phyloP scores from a whole-genome alignment of 35 echinoderm and acorn worm genomes.

The Heliocidaris tuberculata region DNA sequence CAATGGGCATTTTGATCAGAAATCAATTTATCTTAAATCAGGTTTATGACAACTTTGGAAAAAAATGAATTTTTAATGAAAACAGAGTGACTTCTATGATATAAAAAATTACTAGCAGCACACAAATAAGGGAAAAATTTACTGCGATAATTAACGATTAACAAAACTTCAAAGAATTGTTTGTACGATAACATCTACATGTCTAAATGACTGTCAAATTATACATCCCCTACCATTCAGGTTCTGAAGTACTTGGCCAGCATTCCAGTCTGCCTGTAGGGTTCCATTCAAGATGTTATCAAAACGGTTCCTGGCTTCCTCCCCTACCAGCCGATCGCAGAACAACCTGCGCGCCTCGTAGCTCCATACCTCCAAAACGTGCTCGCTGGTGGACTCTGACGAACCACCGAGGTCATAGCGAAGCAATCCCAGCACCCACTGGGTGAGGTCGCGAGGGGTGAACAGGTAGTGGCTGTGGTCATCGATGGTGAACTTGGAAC shows the following conservation, averaged over 20 bases:
- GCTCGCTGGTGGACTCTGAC: constrained; percentile 77
- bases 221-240: constrained; percentile 50
- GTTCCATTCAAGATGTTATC: constrained; percentile 81
- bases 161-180: too few relatives aligned
- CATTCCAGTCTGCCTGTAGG: constrained; percentile 94
- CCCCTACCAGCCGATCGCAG: constrained; percentile 84
- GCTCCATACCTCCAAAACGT: constrained; percentile 91
- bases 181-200: too few relatives aligned
- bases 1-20: too few relatives aligned
- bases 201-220: too few relatives aligned
- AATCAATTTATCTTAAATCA: too few relatives aligned
- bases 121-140: too few relatives aligned
- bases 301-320: constrained; percentile 77
- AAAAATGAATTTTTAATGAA: too few relatives aligned
- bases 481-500: constrained; percentile 85
- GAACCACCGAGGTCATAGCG: constrained; percentile 86
- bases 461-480: constrained; percentile 99
- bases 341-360: constrained; percentile 91
- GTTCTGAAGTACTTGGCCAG: constrained; percentile 87
- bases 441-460: constrained; percentile 91
- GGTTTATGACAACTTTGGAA: too few relatives aligned
- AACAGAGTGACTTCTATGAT: too few relatives aligned
- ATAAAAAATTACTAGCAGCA: too few relatives aligned
- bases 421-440: constrained; percentile 90
- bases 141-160: too few relatives aligned